A percentile compares a stretch with the other conserved stretches of the same genome.
Evolutionary conservation across 2,888 invertebrate genomes (phyloP).

Genomic region (Yponomeuta cagnagella): DNA sequence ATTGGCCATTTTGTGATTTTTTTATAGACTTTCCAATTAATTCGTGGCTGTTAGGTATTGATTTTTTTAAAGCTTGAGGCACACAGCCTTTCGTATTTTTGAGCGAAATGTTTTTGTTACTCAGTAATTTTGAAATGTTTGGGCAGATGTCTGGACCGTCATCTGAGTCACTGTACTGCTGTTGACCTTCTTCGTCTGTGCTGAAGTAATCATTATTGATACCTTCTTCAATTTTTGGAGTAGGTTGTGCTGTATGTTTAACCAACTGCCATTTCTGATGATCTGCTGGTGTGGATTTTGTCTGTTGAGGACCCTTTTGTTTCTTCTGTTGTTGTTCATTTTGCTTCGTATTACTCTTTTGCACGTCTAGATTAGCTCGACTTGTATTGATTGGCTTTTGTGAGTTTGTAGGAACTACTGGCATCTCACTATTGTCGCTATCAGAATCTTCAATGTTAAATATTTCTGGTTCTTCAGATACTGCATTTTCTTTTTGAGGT

Average conservation of each 20-base stretch:
- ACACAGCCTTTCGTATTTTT: constrained; percentile 27
- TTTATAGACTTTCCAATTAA: neutral
- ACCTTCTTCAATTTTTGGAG: neutral
- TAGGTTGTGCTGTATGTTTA: constrained; percentile 25
- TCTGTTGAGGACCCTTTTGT: neutral
- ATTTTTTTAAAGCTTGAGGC: constrained; percentile 3
- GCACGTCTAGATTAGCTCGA: neutral
- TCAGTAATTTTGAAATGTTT: constrained; percentile 11
- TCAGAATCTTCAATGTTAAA: constrained; percentile 65
- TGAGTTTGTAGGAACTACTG: constrained; percentile 11
- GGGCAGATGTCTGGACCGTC: neutral
- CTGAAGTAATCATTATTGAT: constrained; percentile 17
- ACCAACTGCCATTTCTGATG: neutral
- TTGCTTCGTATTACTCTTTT: neutral
- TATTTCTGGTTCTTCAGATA: constrained; percentile 50
- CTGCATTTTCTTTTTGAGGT: neutral
- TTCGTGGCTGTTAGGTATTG: constrained; percentile 32
- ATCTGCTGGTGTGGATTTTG: neutral
- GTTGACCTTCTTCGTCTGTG: constrained; percentile 24
- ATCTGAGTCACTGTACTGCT: constrained; percentile 30
- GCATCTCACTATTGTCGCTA: constrained; percentile 48
- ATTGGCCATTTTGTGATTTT: constrained; percentile 3
- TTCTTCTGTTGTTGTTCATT: neutral
- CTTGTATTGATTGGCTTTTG: neutral
- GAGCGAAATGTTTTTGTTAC: constrained; percentile 22